Conservation (phyloP, 1,140 invertebrate genomes). For the Drosophila jambulina region DNA sequence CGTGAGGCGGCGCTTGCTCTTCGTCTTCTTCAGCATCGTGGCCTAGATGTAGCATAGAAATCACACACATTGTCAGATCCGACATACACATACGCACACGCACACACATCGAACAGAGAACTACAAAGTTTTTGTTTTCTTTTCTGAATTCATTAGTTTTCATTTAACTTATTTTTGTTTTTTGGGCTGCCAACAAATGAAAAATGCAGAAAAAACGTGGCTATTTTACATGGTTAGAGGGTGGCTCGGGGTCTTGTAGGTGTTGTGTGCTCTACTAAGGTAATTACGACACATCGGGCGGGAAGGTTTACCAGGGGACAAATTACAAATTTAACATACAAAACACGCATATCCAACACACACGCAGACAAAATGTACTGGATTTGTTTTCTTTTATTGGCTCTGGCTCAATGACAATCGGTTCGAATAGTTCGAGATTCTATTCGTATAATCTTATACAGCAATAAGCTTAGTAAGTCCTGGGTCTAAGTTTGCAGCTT, state of each 20-base stretch:
- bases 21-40: slow-evolving; percentile 93
- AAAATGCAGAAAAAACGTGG: slow-evolving; percentile 55
- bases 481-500: too few species aligned
- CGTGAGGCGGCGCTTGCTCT: slow-evolving; percentile 96
- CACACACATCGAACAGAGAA: slow-evolving; percentile 49
- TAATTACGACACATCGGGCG: slow-evolving; percentile 50
- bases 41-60: slow-evolving; percentile 86
- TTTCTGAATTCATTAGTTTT: slow-evolving; percentile 36
- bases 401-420: slow-evolving; percentile 15
- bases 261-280: slow-evolving; percentile 58
- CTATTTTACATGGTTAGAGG: slow-evolving; percentile 57
- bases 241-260: slow-evolving; percentile 16
- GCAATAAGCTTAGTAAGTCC: too few species aligned
- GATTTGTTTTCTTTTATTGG: not conserved
- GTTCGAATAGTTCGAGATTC: not conserved
- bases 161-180: slow-evolving; percentile 8
- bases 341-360: slow-evolving; percentile 62
- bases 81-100: slow-evolving; percentile 72
- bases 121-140: slow-evolving; percentile 31
- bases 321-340: slow-evolving; percentile 53
- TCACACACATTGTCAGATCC: slow-evolving; percentile 77
- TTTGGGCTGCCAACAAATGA: slow-evolving; percentile 51
- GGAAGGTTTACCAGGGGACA: slow-evolving; percentile 39
- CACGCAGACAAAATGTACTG: slow-evolving; percentile 31
- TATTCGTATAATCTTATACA: too few species aligned